Evolutionary conservation across 2,888 invertebrate species (phyloP), one percentile per base, ranked within the genome.

Genomic region (Amblyjoppa fuscipennis): DNA sequence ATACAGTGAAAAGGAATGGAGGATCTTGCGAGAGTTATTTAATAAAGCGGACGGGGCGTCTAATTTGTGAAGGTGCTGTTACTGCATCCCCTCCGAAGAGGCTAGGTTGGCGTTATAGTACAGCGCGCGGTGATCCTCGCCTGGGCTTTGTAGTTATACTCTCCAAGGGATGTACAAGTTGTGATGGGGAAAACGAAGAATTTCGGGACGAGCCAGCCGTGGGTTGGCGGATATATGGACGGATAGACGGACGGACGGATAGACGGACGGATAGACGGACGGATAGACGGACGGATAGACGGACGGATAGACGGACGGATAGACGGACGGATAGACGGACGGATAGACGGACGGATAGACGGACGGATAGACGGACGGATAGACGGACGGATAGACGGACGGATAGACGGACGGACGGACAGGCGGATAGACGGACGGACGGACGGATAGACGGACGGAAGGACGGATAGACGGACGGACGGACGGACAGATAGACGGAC

Each of bases 21-120:
- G 61, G 34, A 56, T 31, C 25, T 59, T 59, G 59, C 59, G 68
- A 69, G 56, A 81, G 69, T 75, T 69, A 75, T 75, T 75, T 75
- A 70, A 81, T 75, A 75, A 81, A 75, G 59, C 69, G 69, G 28
- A 73, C 74, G 28, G 34, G 68, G 25, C 74, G 56, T 49, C 56
- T 68, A 68, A 31, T 74, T 74, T 49, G 49, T n/a, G 25, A 61
- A 69, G 75, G 25, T 61, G 75, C 45, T 81, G 81, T 28, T 75
- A 13, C 53, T 53, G 68, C 45, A 49, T 81, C 68, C 28, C 31
- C 59, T 28, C 68, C n/a, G 16, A n/a, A 16, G 53, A 73, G 41
- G 59, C 31, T 61, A 31, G 13, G 13, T 13, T 25, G 61, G 64
- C 25, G 53, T 71, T 66, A 80, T 73, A 80, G 73, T 73, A 59